Percentiles rank a stretch among this genome's conserved stretches.
Conservation (phyloP, 2,113 vertebrate species). For the Paradoxurus hermaphroditus region DNA sequence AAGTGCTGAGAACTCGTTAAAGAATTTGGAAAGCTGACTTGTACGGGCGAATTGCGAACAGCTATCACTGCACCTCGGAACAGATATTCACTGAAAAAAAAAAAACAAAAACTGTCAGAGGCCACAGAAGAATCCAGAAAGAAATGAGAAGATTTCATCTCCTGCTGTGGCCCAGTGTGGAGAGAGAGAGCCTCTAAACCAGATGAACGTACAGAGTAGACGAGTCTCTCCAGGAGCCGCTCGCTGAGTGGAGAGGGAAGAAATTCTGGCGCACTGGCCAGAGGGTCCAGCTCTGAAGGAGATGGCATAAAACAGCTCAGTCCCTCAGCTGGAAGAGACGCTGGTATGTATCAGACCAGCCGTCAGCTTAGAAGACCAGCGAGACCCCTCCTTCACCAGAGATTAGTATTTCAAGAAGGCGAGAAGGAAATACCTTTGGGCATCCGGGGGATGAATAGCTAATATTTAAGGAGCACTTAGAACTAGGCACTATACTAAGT, state of each 20-base stretch:
- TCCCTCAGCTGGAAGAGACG: not conserved
- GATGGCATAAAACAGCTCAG: too few relatives aligned
- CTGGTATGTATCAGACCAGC: rapidly evolving
- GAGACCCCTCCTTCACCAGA: not conserved
- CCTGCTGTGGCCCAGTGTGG: not conserved
- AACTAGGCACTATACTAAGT: not conserved
- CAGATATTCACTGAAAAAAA: not conserved
- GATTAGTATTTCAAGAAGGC: not conserved
- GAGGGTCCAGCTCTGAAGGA: not conserved
- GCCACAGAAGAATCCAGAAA: not conserved
- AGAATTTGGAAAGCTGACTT: not conserved
- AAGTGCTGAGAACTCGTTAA: not conserved
- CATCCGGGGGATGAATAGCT: not conserved
- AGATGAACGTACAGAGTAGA: not conserved
- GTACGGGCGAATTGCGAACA: not conserved
- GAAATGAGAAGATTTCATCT: not conserved
- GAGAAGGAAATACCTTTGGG: not conserved
- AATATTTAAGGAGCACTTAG: not conserved
- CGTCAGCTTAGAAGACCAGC: not conserved
- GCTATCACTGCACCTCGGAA: not conserved
- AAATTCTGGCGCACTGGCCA: not conserved
- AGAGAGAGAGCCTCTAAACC: not conserved
- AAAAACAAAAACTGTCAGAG: not conserved
- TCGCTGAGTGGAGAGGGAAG: not conserved
- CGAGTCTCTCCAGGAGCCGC: too few relatives aligned